phyloP scores from a whole-genome alignment of 1,140 invertebrate genomes.

The Zaprionus kolodkinae region DNA sequence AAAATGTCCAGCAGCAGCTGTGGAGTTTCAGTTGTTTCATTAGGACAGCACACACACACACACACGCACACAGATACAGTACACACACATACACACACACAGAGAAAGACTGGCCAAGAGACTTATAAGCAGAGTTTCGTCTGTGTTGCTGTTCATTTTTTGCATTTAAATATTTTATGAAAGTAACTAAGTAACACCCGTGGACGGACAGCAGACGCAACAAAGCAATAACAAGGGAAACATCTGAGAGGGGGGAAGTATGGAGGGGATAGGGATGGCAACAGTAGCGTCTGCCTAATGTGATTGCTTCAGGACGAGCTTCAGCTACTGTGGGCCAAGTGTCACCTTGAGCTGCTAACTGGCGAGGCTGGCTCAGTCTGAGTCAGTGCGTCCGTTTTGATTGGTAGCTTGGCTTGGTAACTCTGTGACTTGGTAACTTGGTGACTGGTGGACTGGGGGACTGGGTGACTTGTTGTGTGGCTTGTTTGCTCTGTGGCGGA shows the following conservation, averaged over 20 bases:
- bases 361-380: slow-evolving; percentile 10
- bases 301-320: slow-evolving; percentile 45
- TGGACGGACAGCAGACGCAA: slow-evolving; percentile 6
- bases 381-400: slow-evolving; percentile 17
- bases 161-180: slow-evolving; percentile 77
- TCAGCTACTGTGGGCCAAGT: slow-evolving; percentile 27
- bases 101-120: neutral
- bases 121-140: slow-evolving; percentile 9
- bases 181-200: slow-evolving; percentile 54
- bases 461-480: neutral
- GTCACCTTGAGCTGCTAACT: slow-evolving; percentile 64
- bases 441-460: neutral
- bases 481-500: slow-evolving; percentile 2
- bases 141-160: slow-evolving; percentile 63
- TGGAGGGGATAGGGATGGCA: neutral
- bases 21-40: slow-evolving; percentile 40
- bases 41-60: slow-evolving; percentile 15
- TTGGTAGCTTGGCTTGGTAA: slow-evolving; percentile 4
- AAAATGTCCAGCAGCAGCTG: slow-evolving; percentile 29
- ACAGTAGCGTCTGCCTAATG: slow-evolving; percentile 46
- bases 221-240: slow-evolving; percentile 6
- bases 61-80: neutral
- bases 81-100: slow-evolving; percentile 5
- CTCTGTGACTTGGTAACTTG: neutral
- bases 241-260: neutral